Percentiles rank a stretch among this genome's conserved stretches.
Evolutionary conservation across 2,888 invertebrate species (phyloP).

Genomic region (Hirtodrosophila alboralis): DNA sequence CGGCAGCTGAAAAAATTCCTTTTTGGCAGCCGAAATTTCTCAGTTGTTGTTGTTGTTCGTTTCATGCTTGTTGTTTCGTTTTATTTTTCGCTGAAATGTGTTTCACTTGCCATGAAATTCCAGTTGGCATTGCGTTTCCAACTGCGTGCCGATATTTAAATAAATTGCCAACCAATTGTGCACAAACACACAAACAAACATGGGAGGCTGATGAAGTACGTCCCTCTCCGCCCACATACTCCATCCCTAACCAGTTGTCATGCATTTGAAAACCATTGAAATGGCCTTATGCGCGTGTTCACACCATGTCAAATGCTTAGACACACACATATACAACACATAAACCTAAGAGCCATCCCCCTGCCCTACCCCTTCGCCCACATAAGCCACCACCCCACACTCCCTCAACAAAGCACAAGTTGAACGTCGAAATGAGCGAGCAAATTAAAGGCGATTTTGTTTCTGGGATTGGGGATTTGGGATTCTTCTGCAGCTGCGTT

Average conservation of each 20-base stretch:
- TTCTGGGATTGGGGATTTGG: slow-evolving; percentile 52
- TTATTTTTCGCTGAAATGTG: slow-evolving; percentile 61
- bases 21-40: slow-evolving; percentile 58
- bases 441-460: slow-evolving; percentile 69
- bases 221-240: not conserved
- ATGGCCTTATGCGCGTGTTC: slow-evolving; percentile 72
- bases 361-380: slow-evolving; percentile 7
- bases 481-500: slow-evolving; percentile 43
- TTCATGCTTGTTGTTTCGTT: slow-evolving; percentile 53
- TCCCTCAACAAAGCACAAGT: slow-evolving; percentile 13
- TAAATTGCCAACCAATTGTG: slow-evolving; percentile 78
- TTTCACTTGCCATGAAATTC: slow-evolving; percentile 71
- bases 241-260: slow-evolving; percentile 16
- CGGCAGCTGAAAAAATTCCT: slow-evolving; percentile 78
- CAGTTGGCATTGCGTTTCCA: slow-evolving; percentile 77
- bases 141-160: slow-evolving; percentile 79
- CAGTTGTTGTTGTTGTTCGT: slow-evolving; percentile 28
- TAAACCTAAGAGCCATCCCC: slow-evolving; percentile 21
- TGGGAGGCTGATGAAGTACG: slow-evolving; percentile 21
- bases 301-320: slow-evolving; percentile 74
- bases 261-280: slow-evolving; percentile 56
- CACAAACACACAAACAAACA: slow-evolving; percentile 40
- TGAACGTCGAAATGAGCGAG: slow-evolving; percentile 44
- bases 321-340: slow-evolving; percentile 30
- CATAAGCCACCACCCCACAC: slow-evolving; percentile 17